Evolutionary conservation across 2,113 vertebrate genomes (phyloP).

Genomic region (Acinonyx jubatus): DNA sequence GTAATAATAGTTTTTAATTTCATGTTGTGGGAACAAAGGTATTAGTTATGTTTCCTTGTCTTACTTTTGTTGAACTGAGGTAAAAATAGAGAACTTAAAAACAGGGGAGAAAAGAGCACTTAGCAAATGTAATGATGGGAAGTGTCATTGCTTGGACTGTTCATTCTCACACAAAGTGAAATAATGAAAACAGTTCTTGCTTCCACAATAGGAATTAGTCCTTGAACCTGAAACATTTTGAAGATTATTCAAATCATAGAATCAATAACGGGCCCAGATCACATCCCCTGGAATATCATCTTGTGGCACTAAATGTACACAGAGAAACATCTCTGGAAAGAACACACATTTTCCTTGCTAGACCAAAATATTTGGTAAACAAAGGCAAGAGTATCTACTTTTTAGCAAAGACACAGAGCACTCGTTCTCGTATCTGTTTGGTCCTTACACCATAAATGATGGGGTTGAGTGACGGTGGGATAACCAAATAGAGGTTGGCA

Average conservation of each 20-base stretch:
- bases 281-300: neutral
- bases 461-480: constrained; percentile 67
- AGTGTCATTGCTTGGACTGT: neutral
- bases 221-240: neutral
- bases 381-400: neutral
- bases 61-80: neutral
- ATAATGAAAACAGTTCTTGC: neutral
- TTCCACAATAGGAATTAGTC: neutral
- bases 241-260: neutral
- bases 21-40: neutral
- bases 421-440: neutral
- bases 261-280: neutral
- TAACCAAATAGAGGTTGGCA: constrained; percentile 69
- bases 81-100: neutral
- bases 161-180: neutral
- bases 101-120: neutral
- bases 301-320: neutral
- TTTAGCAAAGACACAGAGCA: neutral
- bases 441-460: constrained; percentile 59
- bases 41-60: neutral
- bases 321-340: neutral
- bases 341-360: neutral
- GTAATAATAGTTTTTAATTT: neutral
- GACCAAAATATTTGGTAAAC: neutral
- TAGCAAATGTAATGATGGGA: neutral